Evolutionary conservation across 2,888 invertebrate species (phyloP), one percentile per base, ranked within the genome.

Genomic region (Paralinhomoeus sp.): DNA sequence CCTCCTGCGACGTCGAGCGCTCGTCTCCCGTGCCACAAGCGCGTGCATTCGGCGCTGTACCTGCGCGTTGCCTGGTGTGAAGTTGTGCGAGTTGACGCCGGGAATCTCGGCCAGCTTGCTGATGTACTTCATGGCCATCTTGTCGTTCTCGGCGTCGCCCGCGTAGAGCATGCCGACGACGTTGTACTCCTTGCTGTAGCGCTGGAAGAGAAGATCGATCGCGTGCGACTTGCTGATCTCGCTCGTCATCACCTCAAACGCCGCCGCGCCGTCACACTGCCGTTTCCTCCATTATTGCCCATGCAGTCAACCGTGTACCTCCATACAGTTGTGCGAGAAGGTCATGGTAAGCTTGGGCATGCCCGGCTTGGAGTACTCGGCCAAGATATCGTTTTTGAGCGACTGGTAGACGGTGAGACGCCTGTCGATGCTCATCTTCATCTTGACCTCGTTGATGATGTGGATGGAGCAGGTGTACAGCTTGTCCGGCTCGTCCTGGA

Each of bases 381-480:
- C 17, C 24, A 33, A 2, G 17, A 45, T 42, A 23, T 43, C 45
- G n/a, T 22, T 23, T 12, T 21, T 12, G 33, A 45, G 2, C 23
- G 42, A 42, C 21, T 22, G 18, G 22, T 41, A 42, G 35, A 45
- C 40, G 12, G 5, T 18, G 9, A 21, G 13, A n/a, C 34, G 41
- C 38, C 43, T n/a, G 5, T 24, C 40, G 12, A 17, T 9, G 17
- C 22, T 42, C 41, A 45, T 41, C 23, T 36, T 3, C n/a, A 9
- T 31, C 27, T 41, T 40, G 20, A 37, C 37, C 35, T 45, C 45
- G 34, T 42, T 45, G 18, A 18, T 42, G 31, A 45, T 45, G 40
- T 45, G 45, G 15, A 45, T 21, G 17, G 45, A 45, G 31, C 45
- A 45, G 24, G 45, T 45, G 42, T 41, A 45, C 24, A 45, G 36